Conservation (phyloP, 2,113 vertebrate genomes). For the Sinocyclocheilus anophthalmus region DNA sequence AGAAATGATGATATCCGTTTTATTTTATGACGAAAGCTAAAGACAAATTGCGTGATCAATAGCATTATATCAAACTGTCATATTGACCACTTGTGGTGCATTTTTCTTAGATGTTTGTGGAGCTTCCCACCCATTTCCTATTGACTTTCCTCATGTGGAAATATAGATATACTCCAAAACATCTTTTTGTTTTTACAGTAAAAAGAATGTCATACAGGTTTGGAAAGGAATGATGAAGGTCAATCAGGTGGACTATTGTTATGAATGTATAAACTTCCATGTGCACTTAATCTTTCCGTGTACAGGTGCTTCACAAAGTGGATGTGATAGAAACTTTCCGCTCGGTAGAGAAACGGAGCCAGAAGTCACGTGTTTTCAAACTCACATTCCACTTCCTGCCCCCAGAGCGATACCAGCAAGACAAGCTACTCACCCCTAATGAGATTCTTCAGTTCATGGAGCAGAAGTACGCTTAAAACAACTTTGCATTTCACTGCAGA, state of each 20-base stretch:
- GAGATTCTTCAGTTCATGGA: constrained; percentile 92
- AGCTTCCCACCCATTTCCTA: no score
- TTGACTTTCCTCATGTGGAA: no score
- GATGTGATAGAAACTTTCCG: constrained; percentile 83
- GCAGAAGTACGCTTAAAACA: constrained; percentile 72
- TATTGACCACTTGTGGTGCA: no score
- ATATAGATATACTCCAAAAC: neutral
- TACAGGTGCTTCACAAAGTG: constrained; percentile 87
- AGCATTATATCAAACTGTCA: no score
- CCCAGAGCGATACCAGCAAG: constrained; percentile 79
- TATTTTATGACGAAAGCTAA: no score
- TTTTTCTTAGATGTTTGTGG: no score
- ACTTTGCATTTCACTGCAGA: neutral
- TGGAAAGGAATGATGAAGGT: neutral
- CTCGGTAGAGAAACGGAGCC: constrained; percentile 63
- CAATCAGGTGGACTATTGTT: no score
- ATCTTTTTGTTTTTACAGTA: neutral
- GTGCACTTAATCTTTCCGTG: neutral
- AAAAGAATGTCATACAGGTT: neutral
- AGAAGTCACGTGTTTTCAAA: constrained; percentile 78
- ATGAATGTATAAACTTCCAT: neutral
- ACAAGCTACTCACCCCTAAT: constrained; percentile 82
- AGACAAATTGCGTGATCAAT: no score
- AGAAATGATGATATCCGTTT: no score
- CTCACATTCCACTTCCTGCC: constrained; percentile 87